These are phyloP conservation scores for Onychorhynchus coronatus DNA, from an alignment of 2,113 vertebrate genomes.

Conservation along the genomic window DNA sequence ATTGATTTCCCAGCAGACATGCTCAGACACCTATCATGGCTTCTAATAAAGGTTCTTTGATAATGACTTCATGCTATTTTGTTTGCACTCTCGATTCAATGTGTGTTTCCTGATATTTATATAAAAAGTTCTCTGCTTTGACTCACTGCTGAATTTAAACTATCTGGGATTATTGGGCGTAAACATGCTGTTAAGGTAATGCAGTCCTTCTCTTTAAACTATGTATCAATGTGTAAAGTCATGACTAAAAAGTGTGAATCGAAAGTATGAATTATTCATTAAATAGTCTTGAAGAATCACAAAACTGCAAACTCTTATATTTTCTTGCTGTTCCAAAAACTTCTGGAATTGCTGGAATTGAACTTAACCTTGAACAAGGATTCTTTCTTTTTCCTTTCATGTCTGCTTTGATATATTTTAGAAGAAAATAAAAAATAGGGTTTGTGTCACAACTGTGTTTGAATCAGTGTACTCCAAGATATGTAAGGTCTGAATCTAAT, in stretches of 20 bases:
- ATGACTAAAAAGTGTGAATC: background rate
- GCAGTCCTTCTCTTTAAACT: background rate
- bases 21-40: background rate
- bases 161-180: background rate
- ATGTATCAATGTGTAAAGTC: background rate
- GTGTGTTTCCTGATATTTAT: background rate
- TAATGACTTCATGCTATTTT: background rate
- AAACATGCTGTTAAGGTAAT: background rate
- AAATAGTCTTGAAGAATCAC: background rate
- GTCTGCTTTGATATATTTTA: background rate
- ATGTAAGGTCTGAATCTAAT: background rate
- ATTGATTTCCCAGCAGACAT: background rate
- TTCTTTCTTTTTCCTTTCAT: background rate
- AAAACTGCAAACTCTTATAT: background rate
- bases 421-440: background rate
- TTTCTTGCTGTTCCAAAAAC: background rate
- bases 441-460: background rate
- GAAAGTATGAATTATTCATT: slow-evolving; percentile 1
- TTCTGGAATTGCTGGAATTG: background rate
- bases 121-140: background rate
- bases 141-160: background rate
- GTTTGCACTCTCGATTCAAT: background rate
- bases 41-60: background rate
- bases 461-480: background rate
- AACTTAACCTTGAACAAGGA: background rate